Base-by-base conservation (phyloP, 2,113 vertebrate species). In the Edolisoma coerulescens region DNA sequence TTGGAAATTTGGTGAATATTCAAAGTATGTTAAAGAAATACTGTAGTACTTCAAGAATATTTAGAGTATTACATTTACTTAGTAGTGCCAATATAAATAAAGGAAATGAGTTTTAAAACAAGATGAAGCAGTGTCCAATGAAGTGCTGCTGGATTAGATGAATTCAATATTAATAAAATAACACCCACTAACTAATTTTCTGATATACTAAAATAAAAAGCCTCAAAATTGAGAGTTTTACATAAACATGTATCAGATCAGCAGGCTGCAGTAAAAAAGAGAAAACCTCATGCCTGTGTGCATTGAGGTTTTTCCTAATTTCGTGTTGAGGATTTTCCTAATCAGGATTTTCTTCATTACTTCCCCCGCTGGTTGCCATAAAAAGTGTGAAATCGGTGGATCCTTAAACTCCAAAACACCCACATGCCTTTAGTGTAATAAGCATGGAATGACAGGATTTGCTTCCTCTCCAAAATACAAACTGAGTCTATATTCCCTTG, bases 171-270 rank as follows among this genome's bases (percentile, higher is more conserved):
- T 54, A 59, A 64, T 16, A 61, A 84, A 89, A 69, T 19, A 77
- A 80, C 49, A 10, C 8, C 26, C 3, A 3, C 30, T 56, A 78
- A 39, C 9, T 82, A 16, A 20, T 44, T 37, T 90, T 73, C 57
- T 49, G 24, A 64, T 57, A 23, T 16, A 16, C n/a, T 84, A 59
- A 89, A 89, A 45, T 47, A 67, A 54, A 44, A 87, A 56, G 8
- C 21, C 27, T 85, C 50, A 35, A 57, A 77, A 60, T 9, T 33
- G 32, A 75, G 45, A 74, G 16, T 53, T 87, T 70, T 76, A 65
- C 1, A 5, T 35, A 56, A 89, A 59, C 14, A 63, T 0, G 0
- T 14, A 32, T 7, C 13, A 67, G 26, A 49, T 59, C 47, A 90
- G 35, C 39, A 60, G 18, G 33, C 52, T 77, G 37, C 37, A 60